Percentiles rank a stretch among this genome's conserved stretches.
phyloP scores from a whole-genome alignment of 2,113 vertebrate species.

The Tupaia tana region DNA sequence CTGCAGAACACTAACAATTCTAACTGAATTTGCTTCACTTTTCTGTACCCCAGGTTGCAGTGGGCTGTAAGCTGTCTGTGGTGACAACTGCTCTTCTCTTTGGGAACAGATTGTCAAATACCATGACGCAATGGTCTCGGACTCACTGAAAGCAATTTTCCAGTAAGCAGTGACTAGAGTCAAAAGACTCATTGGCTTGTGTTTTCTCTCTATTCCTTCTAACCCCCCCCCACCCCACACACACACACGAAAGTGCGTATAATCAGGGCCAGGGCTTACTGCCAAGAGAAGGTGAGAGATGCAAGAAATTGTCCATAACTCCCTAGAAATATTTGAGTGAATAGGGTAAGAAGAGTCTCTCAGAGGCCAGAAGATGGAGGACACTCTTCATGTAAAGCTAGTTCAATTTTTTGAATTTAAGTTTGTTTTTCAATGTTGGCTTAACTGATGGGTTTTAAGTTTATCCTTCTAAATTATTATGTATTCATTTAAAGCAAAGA shows the following conservation, averaged over 20 bases:
- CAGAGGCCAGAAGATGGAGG: not conserved
- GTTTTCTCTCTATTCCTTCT: not conserved
- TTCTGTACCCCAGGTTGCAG: not conserved
- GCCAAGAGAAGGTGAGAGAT: not conserved
- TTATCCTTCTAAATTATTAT: not conserved
- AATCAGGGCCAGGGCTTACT: not conserved
- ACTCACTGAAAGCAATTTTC: not conserved
- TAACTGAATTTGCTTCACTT: not conserved
- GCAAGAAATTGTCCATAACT: not conserved
- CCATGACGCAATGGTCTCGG: not conserved
- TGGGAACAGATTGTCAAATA: not conserved
- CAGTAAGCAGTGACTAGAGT: not conserved
- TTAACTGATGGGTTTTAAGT: not conserved
- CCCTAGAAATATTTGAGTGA: not conserved
- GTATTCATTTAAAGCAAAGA: not conserved
- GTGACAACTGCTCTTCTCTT: not conserved
- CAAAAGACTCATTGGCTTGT: not conserved
- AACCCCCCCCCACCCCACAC: no score
- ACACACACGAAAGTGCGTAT: not conserved
- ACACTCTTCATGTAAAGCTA: not conserved
- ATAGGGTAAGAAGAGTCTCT: not conserved
- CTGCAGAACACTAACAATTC: not conserved
- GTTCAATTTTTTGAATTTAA: not conserved
- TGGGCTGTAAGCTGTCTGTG: not conserved
- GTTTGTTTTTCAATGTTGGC: conserved; percentile 15